phyloP scores from a whole-genome alignment of 2,113 vertebrate genomes.

The Phainopepla nitens region DNA sequence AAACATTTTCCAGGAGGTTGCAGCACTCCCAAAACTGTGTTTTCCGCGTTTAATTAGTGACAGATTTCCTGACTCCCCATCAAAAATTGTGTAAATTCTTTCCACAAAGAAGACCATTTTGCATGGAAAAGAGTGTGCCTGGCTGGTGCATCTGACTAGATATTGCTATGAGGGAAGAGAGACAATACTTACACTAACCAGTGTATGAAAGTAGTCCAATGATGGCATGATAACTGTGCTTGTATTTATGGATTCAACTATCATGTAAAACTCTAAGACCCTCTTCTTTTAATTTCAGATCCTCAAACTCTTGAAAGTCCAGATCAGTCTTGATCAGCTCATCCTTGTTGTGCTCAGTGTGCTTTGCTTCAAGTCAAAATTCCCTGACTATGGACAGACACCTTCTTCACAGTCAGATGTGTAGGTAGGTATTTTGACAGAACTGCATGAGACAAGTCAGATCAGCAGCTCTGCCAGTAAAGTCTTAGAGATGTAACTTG shows the following conservation, averaged over 20 bases:
- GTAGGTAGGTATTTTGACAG: neutral
- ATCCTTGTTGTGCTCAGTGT: neutral
- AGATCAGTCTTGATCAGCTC: neutral
- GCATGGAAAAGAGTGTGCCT: neutral
- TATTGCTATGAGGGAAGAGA: neutral
- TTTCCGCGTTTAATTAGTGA: neutral
- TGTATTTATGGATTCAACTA: neutral
- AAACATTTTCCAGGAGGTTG: neutral
- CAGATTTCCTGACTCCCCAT: neutral
- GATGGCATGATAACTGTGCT: neutral
- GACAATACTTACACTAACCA: neutral
- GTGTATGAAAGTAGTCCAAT: neutral
- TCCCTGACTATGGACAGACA: neutral
- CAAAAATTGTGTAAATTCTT: neutral
- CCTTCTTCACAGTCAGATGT: neutral
- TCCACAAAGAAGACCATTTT: neutral
- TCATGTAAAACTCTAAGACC: neutral
- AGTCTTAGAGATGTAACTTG: neutral
- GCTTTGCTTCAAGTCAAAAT: neutral
- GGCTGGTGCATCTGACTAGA: neutral
- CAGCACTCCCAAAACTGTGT: neutral
- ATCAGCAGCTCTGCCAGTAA: neutral
- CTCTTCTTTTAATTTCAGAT: neutral
- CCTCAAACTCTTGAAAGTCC: neutral
- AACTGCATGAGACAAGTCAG: neutral